phyloP scores from a whole-genome alignment of 2,888 invertebrate genomes.

The Cryptosula pallasiana region DNA sequence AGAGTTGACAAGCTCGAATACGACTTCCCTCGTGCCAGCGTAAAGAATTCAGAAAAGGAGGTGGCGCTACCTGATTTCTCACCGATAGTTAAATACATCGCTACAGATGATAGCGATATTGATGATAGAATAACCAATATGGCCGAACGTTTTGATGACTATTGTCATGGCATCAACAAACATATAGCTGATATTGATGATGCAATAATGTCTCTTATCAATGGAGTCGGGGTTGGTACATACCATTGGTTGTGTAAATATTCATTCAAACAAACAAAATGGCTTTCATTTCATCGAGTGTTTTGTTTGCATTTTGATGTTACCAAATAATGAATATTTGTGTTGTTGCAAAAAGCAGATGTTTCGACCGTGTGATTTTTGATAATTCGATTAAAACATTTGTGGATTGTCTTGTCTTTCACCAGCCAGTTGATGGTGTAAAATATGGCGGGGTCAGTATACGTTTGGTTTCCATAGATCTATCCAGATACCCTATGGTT shows the following conservation, averaged over 20 bases:
- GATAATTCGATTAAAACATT: too few species aligned
- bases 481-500: too few species aligned
- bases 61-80: neutral
- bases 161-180: neutral
- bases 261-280: too few species aligned
- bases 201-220: neutral
- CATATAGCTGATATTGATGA: neutral
- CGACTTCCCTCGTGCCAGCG: neutral
- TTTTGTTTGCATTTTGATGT: too few species aligned
- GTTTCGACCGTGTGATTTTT: too few species aligned
- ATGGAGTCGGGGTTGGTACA: neutral
- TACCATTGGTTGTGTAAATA: neutral
- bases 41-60: neutral
- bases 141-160: neutral
- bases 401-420: too few species aligned
- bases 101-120: neutral
- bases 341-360: too few species aligned
- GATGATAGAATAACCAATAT: neutral
- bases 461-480: too few species aligned
- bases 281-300: too few species aligned
- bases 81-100: neutral
- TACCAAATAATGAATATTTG: too few species aligned
- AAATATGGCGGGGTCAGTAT: too few species aligned
- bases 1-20: slow-evolving; percentile 9
- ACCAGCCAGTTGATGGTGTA: too few species aligned